Percentiles rank a stretch among this genome's conserved stretches.
Conservation (phyloP, 2,888 invertebrate genomes). For the Osmoderma eremita region DNA sequence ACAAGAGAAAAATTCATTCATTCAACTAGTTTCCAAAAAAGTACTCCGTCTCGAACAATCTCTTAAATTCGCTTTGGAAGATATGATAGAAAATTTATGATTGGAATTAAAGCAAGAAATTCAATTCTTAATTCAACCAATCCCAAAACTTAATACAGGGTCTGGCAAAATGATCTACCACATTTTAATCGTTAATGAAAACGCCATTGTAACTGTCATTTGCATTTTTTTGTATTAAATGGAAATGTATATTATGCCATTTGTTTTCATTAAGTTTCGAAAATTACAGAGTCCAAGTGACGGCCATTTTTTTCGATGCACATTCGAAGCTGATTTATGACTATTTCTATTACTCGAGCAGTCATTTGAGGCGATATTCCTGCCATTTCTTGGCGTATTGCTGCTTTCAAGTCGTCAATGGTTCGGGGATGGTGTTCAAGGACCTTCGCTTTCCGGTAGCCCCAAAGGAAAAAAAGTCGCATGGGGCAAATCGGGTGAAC, state of each 20-base stretch:
- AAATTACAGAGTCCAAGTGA: not conserved
- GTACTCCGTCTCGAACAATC: no score
- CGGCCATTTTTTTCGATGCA: not conserved
- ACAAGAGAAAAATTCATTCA: no score
- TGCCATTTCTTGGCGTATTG: slow-evolving; percentile 1
- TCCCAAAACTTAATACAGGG: no score
- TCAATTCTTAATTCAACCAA: no score
- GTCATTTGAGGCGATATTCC: slow-evolving; percentile 4
- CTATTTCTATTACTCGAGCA: not conserved
- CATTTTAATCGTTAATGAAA: slow-evolving; percentile 2
- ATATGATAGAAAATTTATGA: no score
- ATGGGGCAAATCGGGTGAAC: not conserved
- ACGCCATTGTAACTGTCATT: no score
- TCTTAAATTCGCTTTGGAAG: no score
- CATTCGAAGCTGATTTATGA: not conserved
- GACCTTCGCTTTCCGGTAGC: not conserved
- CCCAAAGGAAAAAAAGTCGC: no score
- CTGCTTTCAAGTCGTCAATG: slow-evolving; percentile 6
- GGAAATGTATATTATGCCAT: not conserved
- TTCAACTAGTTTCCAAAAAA: no score
- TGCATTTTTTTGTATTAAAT: not conserved
- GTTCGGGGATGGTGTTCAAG: slow-evolving; percentile 6
- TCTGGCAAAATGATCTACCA: slow-evolving; percentile 5
- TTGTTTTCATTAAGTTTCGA: not conserved
- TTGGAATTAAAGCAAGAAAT: no score